Base-by-base conservation (phyloP, 2,797 vertebrate genomes). In the Megaceryle alcyon region DNA sequence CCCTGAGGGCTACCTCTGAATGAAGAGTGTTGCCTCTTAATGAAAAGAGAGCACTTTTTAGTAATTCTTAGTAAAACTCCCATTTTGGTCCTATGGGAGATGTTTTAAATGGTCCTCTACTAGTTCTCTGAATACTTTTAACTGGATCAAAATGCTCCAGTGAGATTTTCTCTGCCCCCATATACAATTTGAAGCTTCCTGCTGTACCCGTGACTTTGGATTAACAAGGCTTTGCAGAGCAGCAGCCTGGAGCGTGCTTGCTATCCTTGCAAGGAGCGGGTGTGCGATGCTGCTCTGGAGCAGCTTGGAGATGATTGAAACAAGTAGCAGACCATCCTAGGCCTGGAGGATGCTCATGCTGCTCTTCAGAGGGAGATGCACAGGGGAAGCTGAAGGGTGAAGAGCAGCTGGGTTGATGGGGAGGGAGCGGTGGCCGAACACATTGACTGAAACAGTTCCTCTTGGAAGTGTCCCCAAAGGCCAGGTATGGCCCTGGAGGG, bases 191-290 rank as follows among this genome's bases (percentile, higher is more conserved):
- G 28, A 56, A 71, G 48, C 64, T 26, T 26, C 37, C 11, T 61
- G 22, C 60, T 26, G 29, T 46, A 22, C 37, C 46, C 3, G 0
- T 19, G 26, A 9, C 11, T 39, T 48, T 61, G 64, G 37, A 21
- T 57, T 44, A 25, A 22, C 1, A 1, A 22, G 33, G 35, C 35
- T 71, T 37, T 66, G 49, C 41, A 22, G 60, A 57, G 48, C 63
- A 57, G 48, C 63, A 59, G 44, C 37, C 35, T 0, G 1, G 35
- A 2, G 0, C 0, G 1, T 39, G 71, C 41, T 64, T 1, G 2
- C 31, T 2, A 0, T 31, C 23, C 26, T 54, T 0, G 1, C n/a
- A 26, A 61, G 31, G 29, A 82, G 51, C 2, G 7, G 12, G 39
- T 9, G 7, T 43, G 22, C 8, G 39, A 20, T 14, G 44, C 22